phyloP scores from a whole-genome alignment of 2,113 vertebrate species.

The Geococcyx californianus region DNA sequence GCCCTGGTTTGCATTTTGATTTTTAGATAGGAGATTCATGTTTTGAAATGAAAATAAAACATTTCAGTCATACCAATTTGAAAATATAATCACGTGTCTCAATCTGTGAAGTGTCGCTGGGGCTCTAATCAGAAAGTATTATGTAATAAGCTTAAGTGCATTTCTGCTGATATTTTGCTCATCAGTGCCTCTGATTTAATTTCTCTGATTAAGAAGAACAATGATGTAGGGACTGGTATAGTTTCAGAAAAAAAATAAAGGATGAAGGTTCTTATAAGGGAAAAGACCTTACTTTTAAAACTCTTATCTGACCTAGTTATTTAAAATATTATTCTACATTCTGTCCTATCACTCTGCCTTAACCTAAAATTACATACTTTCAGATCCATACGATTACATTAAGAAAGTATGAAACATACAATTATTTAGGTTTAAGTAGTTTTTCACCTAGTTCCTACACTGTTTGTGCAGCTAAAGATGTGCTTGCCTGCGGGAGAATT shows the following conservation, averaged over 20 bases:
- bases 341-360: not conserved
- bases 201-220: slow-evolving; percentile 34
- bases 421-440: not conserved
- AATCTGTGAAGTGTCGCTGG: slow-evolving; percentile 6
- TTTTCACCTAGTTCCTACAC: not conserved
- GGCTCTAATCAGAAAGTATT: slow-evolving; percentile 30
- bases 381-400: not conserved
- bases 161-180: slow-evolving; percentile 30
- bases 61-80: slow-evolving; percentile 13
- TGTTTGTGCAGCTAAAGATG: not conserved
- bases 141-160: slow-evolving; percentile 22
- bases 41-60: slow-evolving; percentile 6
- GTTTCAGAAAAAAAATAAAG: not conserved
- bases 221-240: not conserved
- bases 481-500: not conserved
- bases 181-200: slow-evolving; percentile 45
- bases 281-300: not conserved
- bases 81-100: slow-evolving; percentile 17
- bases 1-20: not conserved
- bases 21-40: not conserved
- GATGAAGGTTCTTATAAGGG: not conserved
- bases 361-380: not conserved
- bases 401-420: not conserved
- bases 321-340: not conserved
- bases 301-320: not conserved